A percentile compares a stretch with the other conserved stretches of the same genome.
phyloP scores from a whole-genome alignment of 1,140 invertebrate species.

The Calosoma granatense region DNA sequence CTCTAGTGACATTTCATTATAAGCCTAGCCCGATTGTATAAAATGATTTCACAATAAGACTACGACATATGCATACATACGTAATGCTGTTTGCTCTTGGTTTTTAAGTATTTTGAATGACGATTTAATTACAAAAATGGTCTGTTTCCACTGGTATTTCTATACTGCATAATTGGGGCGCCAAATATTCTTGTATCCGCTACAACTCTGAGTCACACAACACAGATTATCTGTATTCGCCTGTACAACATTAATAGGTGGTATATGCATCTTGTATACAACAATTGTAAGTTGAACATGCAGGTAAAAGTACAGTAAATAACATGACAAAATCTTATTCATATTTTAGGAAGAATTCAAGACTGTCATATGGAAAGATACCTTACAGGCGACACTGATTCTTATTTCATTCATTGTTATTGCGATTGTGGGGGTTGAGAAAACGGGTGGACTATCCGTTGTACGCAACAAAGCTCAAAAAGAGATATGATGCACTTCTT shows the following conservation, averaged over 20 bases:
- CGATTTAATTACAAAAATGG: not conserved
- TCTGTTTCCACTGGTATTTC: not conserved
- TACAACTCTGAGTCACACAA: not conserved
- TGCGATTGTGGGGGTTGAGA: conserved; percentile 47
- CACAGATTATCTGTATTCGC: not conserved
- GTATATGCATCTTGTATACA: not conserved
- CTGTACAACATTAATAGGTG: not conserved
- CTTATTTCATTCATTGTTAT: conserved; percentile 56
- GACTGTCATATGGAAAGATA: conserved; percentile 65
- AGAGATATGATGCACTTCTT: conserved; percentile 43
- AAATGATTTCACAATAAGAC: too few relatives aligned
- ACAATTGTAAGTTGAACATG: conserved; percentile 1
- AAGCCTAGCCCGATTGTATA: too few relatives aligned
- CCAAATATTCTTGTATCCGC: not conserved
- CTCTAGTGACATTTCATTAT: too few relatives aligned
- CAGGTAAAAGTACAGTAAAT: too few relatives aligned
- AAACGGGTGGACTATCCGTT: conserved; percentile 48
- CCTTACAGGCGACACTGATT: conserved; percentile 57
- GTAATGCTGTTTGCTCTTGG: too few relatives aligned
- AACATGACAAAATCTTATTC: conserved; percentile 16
- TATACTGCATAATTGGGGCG: not conserved
- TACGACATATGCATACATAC: too few relatives aligned
- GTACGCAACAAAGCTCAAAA: conserved; percentile 35
- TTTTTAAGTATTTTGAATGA: not conserved
- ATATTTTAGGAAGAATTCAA: conserved; percentile 30